These are phyloP conservation scores for Temnothorax nylanderi DNA, from an alignment of 1,140 invertebrate genomes.

Conservation along the genomic window DNA sequence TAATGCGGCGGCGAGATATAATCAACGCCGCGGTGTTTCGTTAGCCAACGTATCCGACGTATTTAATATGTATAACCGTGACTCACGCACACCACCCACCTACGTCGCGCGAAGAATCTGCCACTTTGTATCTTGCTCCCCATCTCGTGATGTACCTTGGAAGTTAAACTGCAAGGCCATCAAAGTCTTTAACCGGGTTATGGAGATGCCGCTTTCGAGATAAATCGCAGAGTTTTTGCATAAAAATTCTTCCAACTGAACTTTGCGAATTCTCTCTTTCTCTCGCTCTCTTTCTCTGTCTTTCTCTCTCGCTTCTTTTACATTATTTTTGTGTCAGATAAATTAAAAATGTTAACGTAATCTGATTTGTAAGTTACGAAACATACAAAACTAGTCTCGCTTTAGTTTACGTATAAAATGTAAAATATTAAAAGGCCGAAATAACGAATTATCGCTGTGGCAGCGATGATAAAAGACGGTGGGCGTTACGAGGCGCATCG, in stretches of 20 bases:
- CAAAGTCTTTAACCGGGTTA: slow-evolving; percentile 72
- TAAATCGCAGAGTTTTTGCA: slow-evolving; percentile 66
- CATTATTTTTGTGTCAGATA: background rate
- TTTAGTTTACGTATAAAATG: background rate
- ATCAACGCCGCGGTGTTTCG: slow-evolving; percentile 45
- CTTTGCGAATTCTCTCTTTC: background rate
- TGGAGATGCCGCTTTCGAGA: slow-evolving; percentile 73
- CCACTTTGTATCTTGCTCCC: slow-evolving; percentile 68
- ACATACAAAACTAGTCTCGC: background rate
- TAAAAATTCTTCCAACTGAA: slow-evolving; percentile 46
- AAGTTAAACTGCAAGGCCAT: slow-evolving; percentile 72
- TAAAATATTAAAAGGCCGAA: slow-evolving; percentile 12
- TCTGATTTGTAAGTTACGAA: background rate
- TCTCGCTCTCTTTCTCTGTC: background rate
- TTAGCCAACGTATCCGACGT: slow-evolving; percentile 38
- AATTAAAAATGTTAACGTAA: background rate
- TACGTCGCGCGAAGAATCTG: slow-evolving; percentile 69
- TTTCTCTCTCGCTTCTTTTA: background rate
- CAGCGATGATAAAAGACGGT: slow-evolving; percentile 69
- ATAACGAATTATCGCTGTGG: slow-evolving; percentile 55
- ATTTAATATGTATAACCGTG: slow-evolving; percentile 71
- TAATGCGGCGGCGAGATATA: slow-evolving; percentile 39
- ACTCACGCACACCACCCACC: slow-evolving; percentile 66
- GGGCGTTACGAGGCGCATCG: slow-evolving; percentile 69
- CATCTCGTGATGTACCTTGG: slow-evolving; percentile 69